These are phyloP conservation scores for Nothura maculosa DNA, from an alignment of 2,797 vertebrate species.

Conservation along the genomic window DNA sequence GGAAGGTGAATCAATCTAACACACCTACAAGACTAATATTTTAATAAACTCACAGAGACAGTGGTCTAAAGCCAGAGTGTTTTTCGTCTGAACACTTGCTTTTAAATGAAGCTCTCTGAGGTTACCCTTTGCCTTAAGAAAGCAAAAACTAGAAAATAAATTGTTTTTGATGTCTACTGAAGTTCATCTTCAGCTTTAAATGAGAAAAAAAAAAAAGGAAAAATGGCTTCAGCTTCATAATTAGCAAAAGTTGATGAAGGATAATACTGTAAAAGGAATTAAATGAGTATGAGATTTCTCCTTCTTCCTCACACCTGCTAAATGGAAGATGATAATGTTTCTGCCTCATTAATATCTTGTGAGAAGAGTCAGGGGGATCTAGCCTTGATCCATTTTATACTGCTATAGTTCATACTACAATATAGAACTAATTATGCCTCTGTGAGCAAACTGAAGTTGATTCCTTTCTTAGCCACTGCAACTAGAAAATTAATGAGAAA, in stretches of 20 bases:
- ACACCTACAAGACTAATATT: conserved; percentile 67
- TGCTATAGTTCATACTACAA: not conserved
- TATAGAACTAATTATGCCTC: not conserved
- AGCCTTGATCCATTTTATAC: not conserved
- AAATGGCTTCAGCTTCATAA: conserved; percentile 15
- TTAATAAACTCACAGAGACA: conserved; percentile 65
- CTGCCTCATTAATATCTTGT: conserved; percentile 38
- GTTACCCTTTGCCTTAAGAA: not conserved
- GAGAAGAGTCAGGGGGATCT: not conserved
- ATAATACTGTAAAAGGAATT: conserved; percentile 16
- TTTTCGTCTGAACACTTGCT: conserved; percentile 44
- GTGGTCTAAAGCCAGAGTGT: conserved; percentile 17
- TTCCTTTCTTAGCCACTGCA: not conserved
- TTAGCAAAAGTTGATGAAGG: conserved; percentile 20
- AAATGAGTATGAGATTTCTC: conserved; percentile 37
- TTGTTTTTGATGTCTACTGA: not conserved
- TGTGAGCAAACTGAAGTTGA: not conserved
- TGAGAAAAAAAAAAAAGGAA: not conserved
- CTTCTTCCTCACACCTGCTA: conserved; percentile 49
- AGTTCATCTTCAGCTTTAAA: conserved; percentile 17
- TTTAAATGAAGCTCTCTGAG: conserved; percentile 35
- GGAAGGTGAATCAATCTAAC: conserved; percentile 39
- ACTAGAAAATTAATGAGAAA: not conserved
- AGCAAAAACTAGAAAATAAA: conserved; percentile 22
- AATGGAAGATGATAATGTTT: conserved; percentile 40